phyloP scores from a whole-genome alignment of 2,888 invertebrate genomes.

The Apocheima hispidaria region DNA sequence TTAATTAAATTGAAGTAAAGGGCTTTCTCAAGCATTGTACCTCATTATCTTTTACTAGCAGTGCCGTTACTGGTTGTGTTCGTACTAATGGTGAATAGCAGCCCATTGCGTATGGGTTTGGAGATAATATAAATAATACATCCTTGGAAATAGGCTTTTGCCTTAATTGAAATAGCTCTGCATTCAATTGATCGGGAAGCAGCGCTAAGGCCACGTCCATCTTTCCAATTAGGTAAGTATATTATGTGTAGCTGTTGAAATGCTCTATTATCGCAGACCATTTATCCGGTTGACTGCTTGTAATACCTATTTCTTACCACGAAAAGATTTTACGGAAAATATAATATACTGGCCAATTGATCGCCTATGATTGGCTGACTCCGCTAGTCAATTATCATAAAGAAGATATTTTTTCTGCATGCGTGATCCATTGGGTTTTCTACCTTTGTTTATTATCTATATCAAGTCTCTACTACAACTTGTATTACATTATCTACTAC shows the following conservation, averaged over 20 bases:
- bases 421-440: too few species aligned
- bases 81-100: slow-evolving; percentile 45
- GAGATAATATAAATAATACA: slow-evolving; percentile 17
- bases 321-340: too few species aligned
- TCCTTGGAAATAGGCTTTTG: slow-evolving; percentile 25
- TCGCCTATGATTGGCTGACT: too few species aligned
- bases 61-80: slow-evolving; percentile 43
- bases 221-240: slow-evolving; percentile 19
- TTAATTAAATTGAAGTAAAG: slow-evolving; percentile 51
- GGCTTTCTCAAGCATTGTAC: slow-evolving; percentile 48
- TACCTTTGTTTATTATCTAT: too few species aligned
- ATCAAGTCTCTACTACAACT: too few species aligned
- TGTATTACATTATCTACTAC: too few species aligned
- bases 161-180: slow-evolving; percentile 28
- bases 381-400: too few species aligned
- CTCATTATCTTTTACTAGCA: slow-evolving; percentile 50
- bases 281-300: not conserved
- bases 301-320: too few species aligned
- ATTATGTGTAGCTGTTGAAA: slow-evolving; percentile 26
- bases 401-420: too few species aligned
- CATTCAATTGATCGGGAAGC: slow-evolving; percentile 24
- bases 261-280: not conserved
- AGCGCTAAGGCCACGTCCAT: slow-evolving; percentile 13
- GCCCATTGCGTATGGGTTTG: slow-evolving; percentile 33
- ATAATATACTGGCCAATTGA: too few species aligned